A percentile compares a stretch with the other conserved stretches of the same genome.
Conservation (phyloP, 2,888 invertebrate species). For the Sphaeridia pumilis region DNA sequence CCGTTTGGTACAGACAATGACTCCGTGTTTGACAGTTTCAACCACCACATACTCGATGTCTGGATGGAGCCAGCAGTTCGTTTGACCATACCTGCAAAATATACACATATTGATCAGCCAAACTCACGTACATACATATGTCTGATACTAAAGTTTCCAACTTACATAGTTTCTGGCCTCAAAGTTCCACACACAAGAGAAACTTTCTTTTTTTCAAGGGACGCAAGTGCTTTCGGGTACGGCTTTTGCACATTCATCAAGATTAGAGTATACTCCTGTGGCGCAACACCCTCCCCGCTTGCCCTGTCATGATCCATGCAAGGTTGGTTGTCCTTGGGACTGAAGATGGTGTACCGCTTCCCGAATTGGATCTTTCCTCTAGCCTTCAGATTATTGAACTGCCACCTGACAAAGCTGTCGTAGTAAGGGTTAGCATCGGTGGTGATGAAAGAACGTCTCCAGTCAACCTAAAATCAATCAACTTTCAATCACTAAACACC, state of each 20-base stretch:
- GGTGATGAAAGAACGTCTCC: slow-evolving; percentile 96
- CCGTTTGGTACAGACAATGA: slow-evolving; percentile 76
- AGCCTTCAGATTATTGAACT: slow-evolving; percentile 72
- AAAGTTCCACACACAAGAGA: slow-evolving; percentile 91
- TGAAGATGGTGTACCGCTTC: slow-evolving; percentile 91
- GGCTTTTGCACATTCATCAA: slow-evolving; percentile 77
- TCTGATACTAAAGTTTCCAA: not conserved
- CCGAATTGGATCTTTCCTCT: slow-evolving; percentile 89
- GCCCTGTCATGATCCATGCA: slow-evolving; percentile 99
- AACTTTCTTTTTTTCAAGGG: slow-evolving; percentile 43
- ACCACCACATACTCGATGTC: slow-evolving; percentile 88
- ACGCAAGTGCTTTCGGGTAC: slow-evolving; percentile 51
- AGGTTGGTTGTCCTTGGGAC: slow-evolving; percentile 91
- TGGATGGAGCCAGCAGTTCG: slow-evolving; percentile 96
- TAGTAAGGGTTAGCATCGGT: slow-evolving; percentile 96
- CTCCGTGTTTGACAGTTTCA: slow-evolving; percentile 55
- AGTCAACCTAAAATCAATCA: slow-evolving; percentile 62
- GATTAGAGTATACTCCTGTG: slow-evolving; percentile 93
- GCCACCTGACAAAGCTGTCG: slow-evolving; percentile 97
- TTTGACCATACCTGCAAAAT: slow-evolving; percentile 69
- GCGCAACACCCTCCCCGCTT: slow-evolving; percentile 92
- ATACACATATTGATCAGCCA: not conserved
- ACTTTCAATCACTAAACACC: not conserved
- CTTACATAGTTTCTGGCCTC: slow-evolving; percentile 95
- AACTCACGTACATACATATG: not conserved